Percentiles rank a stretch among this genome's conserved stretches.
Evolutionary conservation across 1,140 invertebrate species (phyloP).

Genomic region (Samia ricini): DNA sequence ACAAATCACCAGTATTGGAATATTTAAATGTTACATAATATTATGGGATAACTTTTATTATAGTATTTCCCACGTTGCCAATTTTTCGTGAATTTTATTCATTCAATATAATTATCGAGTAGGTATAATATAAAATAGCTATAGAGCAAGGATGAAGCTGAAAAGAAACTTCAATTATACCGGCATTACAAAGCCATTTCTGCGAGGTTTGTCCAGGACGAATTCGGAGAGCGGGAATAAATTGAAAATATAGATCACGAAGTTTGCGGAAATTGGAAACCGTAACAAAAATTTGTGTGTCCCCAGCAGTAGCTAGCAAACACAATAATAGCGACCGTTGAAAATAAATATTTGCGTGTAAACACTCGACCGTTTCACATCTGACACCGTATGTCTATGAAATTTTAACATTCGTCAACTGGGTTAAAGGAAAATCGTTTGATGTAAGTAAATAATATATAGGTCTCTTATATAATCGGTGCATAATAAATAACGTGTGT

Average conservation of each 20-base stretch:
- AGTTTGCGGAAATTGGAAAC: not conserved
- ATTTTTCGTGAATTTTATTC: too few relatives aligned
- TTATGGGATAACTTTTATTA: too few relatives aligned
- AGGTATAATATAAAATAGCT: too few relatives aligned
- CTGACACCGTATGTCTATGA: not conserved
- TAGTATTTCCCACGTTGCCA: too few relatives aligned
- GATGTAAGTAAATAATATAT: not conserved
- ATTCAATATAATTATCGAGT: too few relatives aligned
- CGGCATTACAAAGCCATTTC: not conserved
- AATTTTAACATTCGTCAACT: not conserved
- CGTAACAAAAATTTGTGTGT: slow-evolving; percentile 1
- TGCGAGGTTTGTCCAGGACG: not conserved
- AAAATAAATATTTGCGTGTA: not conserved
- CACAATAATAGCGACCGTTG: not conserved
- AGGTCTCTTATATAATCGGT: not conserved
- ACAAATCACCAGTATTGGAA: too few relatives aligned
- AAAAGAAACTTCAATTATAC: not conserved
- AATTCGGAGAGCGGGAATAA: not conserved
- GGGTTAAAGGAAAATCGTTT: not conserved
- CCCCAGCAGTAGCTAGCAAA: not conserved
- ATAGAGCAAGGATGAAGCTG: not conserved
- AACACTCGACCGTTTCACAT: not conserved
- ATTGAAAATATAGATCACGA: not conserved
- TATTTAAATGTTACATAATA: too few relatives aligned
- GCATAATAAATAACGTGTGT: too few relatives aligned